Conservation (phyloP, 2,888 invertebrate species). For the Norana najaformis region DNA sequence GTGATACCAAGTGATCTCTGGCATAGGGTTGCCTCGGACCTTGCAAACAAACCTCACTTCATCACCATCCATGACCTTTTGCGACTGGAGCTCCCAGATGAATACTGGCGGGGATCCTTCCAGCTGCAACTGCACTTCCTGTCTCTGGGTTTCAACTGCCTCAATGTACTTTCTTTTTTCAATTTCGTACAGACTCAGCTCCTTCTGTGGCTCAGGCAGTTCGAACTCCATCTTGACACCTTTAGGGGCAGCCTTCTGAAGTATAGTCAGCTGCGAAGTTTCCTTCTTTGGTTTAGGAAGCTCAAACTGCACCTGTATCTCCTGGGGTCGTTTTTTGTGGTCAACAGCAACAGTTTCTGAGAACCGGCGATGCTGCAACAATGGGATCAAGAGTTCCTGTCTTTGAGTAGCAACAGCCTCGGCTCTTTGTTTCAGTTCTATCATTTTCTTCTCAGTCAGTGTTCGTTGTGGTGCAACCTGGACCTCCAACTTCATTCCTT, state of each 20-base stretch:
- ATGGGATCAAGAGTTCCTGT: conserved; percentile 41
- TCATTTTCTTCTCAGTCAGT: conserved; percentile 35
- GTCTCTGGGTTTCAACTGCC: conserved; percentile 45
- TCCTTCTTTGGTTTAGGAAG: conserved; percentile 38
- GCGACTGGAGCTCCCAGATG: conserved; percentile 42
- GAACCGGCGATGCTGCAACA: conserved; percentile 41
- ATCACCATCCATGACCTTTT: conserved; percentile 57
- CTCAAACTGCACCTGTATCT: conserved; percentile 51
- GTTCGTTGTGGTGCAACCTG: conserved; percentile 41
- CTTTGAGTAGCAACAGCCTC: conserved; percentile 42
- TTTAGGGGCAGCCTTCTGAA: conserved; percentile 38
- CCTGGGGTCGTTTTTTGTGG: conserved; percentile 44
- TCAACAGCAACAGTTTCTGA: conserved; percentile 44
- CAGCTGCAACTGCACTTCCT: conserved; percentile 42
- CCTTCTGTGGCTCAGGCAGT: conserved; percentile 27
- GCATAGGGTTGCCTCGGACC: conserved; percentile 86
- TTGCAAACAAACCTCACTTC: conserved; percentile 55
- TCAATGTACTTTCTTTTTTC: conserved; percentile 35
- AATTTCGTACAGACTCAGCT: conserved; percentile 36
- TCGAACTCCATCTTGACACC: conserved; percentile 42
- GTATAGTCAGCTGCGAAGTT: conserved; percentile 36
- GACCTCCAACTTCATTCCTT: conserved; percentile 45
- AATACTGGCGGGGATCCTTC: conserved; percentile 44
- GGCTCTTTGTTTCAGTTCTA: conserved; percentile 40
- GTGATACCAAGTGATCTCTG: conserved; percentile 93